Conservation (phyloP, 2,113 vertebrate species). For the Phrynosoma platyrhinos region DNA sequence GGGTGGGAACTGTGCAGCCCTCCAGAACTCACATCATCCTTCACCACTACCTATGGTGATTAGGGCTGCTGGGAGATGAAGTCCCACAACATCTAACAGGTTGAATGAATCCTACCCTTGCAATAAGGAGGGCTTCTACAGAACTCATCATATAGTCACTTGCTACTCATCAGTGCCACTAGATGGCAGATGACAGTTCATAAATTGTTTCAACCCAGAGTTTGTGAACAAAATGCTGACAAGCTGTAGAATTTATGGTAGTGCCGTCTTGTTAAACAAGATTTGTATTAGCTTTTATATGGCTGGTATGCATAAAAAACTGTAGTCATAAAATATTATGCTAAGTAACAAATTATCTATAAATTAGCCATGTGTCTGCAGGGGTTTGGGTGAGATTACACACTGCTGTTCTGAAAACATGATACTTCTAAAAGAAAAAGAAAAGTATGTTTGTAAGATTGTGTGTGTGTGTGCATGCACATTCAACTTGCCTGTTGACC, state of each 20-base stretch:
- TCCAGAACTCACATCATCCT: not conserved
- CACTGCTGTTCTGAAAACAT: not conserved
- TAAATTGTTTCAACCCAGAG: not conserved
- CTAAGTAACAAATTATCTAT: not conserved
- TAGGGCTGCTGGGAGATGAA: too few relatives aligned
- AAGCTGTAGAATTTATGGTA: not conserved
- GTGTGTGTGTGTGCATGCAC: too few relatives aligned
- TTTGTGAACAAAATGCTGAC: not conserved
- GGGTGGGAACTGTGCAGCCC: not conserved
- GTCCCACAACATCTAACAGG: too few relatives aligned
- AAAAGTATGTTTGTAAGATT: not conserved
- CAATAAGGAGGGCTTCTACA: not conserved
- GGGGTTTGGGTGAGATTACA: not conserved
- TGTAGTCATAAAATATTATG: not conserved
- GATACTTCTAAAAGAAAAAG: not conserved
- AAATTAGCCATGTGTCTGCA: not conserved
- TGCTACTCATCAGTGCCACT: slow-evolving; percentile 15
- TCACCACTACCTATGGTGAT: too few relatives aligned
- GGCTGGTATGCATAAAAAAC: not conserved
- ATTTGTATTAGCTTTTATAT: slow-evolving; percentile 25
- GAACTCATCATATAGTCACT: not conserved
- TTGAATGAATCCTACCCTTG: too few relatives aligned
- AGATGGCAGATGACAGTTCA: slow-evolving; percentile 63
- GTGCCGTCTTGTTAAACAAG: not conserved
- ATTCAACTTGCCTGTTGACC: too few relatives aligned